Evolutionary conservation across 2,888 invertebrate genomes (phyloP).

Genomic region (Dicroscelio sp.): DNA sequence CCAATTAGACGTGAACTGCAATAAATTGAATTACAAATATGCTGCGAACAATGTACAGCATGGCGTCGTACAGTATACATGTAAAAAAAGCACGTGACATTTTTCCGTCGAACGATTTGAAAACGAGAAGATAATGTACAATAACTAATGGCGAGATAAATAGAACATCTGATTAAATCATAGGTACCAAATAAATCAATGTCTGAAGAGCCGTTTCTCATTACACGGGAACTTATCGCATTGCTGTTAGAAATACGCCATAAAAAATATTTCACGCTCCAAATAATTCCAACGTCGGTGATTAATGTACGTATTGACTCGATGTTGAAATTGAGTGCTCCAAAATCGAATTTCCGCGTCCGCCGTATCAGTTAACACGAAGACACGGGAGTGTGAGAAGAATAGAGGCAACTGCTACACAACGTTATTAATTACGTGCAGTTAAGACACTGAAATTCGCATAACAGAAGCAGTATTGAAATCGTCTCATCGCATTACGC

Average conservation of each 20-base stretch:
- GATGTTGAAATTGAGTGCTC: conserved; percentile 69
- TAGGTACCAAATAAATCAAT: conserved; percentile 58
- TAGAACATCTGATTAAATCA: conserved; percentile 55
- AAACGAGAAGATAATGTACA: conserved; percentile 22
- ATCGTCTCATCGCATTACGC: conserved; percentile 18
- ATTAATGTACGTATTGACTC: conserved; percentile 75
- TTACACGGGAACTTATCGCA: conserved; percentile 66
- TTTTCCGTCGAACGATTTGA: neutral
- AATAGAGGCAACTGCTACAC: conserved; percentile 67
- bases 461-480: conserved; percentile 44
- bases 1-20: neutral
- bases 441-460: conserved; percentile 63
- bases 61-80: neutral
- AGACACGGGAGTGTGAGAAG: conserved; percentile 56
- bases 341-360: conserved; percentile 74
- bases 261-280: conserved; percentile 74
- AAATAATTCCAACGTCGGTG: conserved; percentile 66
- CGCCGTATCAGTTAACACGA: conserved; percentile 86
- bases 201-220: conserved; percentile 57
- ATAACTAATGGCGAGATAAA: conserved; percentile 50
- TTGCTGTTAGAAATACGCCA: conserved; percentile 65
- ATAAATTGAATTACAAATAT: neutral
- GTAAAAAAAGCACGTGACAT: neutral
- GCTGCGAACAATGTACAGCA: neutral
- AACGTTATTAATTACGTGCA: conserved; percentile 62